Evolutionary conservation across 2,888 invertebrate genomes (phyloP).

Genomic region (Lasioglossum pauxillum): DNA sequence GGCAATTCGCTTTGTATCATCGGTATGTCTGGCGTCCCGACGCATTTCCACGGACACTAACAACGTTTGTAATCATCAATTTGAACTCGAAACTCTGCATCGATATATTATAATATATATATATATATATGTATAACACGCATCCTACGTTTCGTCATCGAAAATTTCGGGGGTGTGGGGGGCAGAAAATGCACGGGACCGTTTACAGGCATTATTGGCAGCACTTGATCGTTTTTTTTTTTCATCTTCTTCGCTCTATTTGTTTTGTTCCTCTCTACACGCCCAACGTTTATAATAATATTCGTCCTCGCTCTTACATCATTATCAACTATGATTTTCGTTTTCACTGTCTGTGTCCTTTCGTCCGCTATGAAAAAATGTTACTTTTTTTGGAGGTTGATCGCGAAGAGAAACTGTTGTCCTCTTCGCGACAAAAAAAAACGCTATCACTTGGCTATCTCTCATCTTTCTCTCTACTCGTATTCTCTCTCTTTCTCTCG

Average conservation of each 20-base stretch:
- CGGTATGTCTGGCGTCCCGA: constrained; percentile 82
- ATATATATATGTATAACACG: neutral
- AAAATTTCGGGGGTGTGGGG: constrained; percentile 10
- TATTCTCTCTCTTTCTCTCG: constrained; percentile 18
- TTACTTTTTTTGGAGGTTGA: constrained; percentile 31
- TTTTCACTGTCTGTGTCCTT: constrained; percentile 36
- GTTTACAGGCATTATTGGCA: constrained; percentile 84
- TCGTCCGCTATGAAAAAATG: constrained; percentile 24
- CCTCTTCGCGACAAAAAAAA: constrained; percentile 5
- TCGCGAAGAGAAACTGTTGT: constrained; percentile 38
- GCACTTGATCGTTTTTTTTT: constrained; percentile 80
- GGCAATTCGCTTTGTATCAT: constrained; percentile 84
- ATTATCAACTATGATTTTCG: constrained; percentile 26
- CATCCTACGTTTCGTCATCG: neutral
- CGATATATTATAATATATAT: neutral
- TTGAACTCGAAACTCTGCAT: neutral
- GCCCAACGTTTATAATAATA: constrained; percentile 3
- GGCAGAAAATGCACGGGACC: constrained; percentile 76
- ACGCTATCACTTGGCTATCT: neutral
- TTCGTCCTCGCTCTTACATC: constrained; percentile 11
- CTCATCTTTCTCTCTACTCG: constrained; percentile 8
- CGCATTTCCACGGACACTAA: constrained; percentile 67
- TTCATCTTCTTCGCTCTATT: constrained; percentile 20
- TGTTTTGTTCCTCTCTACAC: neutral
- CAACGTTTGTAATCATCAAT: constrained; percentile 26